Base-by-base conservation (phyloP, 2,113 vertebrate genomes). In the Peucedramus taeniatus region DNA sequence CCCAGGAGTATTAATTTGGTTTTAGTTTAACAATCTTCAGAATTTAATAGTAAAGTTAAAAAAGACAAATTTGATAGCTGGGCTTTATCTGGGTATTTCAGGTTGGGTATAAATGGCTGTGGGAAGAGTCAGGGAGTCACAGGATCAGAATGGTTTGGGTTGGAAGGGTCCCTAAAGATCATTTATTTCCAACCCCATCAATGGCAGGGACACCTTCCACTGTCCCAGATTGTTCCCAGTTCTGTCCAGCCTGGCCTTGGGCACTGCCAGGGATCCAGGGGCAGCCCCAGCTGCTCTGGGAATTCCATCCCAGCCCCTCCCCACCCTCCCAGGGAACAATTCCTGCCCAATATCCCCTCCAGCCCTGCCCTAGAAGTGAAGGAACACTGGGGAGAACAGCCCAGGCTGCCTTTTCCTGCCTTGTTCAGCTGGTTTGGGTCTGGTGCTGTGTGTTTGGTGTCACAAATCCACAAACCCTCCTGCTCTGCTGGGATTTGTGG, bases 401-500 rank as follows among this genome's bases (percentile, higher is more conserved):
- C 44, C 23, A 9, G 44, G 12, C 31, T 4, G 15, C 2, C 1
- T 4, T 24, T 31, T 7, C 27, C 51, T 57, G n/a, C 20, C 18
- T 22, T 20, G 37, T 8, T 56, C 31, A 8, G 54, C 30, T 21
- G 56, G 5, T 44, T 42, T 60, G 24, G 12, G 7, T 18, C 40
- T 21, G 35, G 28, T 51, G 22, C 24, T 1, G 0, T 26, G 17
- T 3, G 1, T 76, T 53, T 40, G 31, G 2, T 13, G 11, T 21
- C n/a, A 10, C 2, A 33, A 82, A 50, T 18, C 15, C 13, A 3
- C 2, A 3, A 4, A 8, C 14, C 0, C 69, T 30, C 15, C 1
- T 5, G 7, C 22, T 11, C 20, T 7, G n/a, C 33, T 10, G 44
- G 13, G 24, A 5, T 68, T 33, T 30, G 14, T 15, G 83, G 18